Percentiles rank a stretch among this genome's conserved stretches.
Conservation (phyloP, 2,888 invertebrate species). For the Epistrophe eligans region DNA sequence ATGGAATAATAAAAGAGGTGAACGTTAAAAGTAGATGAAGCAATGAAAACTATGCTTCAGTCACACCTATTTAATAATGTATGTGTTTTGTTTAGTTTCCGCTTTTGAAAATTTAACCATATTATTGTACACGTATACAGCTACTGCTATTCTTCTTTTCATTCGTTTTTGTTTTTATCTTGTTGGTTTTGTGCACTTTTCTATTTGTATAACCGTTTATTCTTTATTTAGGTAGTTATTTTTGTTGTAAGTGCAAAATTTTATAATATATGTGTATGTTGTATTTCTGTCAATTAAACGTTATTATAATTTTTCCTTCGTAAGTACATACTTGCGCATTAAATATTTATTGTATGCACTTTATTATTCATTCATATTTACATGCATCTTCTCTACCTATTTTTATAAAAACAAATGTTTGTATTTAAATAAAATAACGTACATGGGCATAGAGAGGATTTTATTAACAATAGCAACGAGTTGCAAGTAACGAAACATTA, state of each 20-base stretch:
- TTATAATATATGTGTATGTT: background rate
- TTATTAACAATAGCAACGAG: too few species aligned
- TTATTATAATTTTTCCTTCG: constrained; percentile 21
- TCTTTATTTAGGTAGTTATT: constrained; percentile 19
- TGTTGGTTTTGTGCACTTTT: constrained; percentile 46
- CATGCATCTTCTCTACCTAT: background rate
- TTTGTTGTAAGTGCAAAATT: background rate
- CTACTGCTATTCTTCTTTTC: constrained; percentile 13
- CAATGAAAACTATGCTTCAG: constrained; percentile 35
- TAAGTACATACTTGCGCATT: background rate
- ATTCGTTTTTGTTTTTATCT: constrained; percentile 4
- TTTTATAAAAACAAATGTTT: background rate
- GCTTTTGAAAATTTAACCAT: constrained; percentile 33
- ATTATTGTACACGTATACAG: background rate
- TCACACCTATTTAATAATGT: constrained; percentile 66
- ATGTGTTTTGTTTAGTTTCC: constrained; percentile 63
- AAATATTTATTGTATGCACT: background rate
- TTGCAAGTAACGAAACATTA: too few species aligned
- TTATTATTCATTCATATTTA: background rate
- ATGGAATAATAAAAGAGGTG: constrained; percentile 72
- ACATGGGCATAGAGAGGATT: too few species aligned
- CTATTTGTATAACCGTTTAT: constrained; percentile 30
- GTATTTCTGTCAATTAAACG: background rate
- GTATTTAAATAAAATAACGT: too few species aligned
- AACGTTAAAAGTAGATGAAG: constrained; percentile 28